Conservation (phyloP, 2,113 vertebrate species). For the Polypterus senegalus region DNA sequence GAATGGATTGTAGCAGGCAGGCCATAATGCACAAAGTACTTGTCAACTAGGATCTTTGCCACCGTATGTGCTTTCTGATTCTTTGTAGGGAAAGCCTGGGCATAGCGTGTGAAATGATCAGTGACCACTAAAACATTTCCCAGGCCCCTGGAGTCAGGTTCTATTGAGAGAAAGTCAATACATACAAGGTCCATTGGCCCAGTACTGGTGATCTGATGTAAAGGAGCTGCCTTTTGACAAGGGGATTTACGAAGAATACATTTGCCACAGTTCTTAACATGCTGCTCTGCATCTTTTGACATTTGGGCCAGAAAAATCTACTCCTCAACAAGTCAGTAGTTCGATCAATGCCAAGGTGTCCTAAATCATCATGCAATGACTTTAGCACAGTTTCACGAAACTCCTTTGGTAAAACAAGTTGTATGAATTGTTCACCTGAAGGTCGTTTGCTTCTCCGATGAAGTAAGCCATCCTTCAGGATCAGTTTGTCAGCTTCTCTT, state of each 20-base stretch:
- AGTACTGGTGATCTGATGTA: conserved; percentile 4
- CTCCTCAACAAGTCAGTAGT: neutral
- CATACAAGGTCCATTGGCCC: conserved; percentile 6
- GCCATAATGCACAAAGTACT: no score
- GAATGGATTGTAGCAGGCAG: no score
- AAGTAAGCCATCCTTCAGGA: neutral
- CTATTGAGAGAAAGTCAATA: conserved; percentile 3
- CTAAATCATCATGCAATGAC: neutral
- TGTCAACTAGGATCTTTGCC: no score
- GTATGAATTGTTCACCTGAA: neutral
- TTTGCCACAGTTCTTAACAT: conserved; percentile 4
- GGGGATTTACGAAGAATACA: conserved; percentile 1
- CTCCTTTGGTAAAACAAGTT: neutral
- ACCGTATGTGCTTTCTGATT: no score
- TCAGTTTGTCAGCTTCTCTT: neutral
- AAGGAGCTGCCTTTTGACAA: neutral
- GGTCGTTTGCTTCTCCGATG: neutral
- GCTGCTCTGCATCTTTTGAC: neutral
- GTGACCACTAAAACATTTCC: no score
- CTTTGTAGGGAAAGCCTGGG: no score
- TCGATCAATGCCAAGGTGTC: neutral
- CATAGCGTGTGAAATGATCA: no score
- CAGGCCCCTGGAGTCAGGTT: no score
- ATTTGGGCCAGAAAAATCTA: conserved; percentile 6
- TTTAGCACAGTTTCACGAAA: neutral